Evolutionary conservation across 1,140 invertebrate genomes (phyloP), one percentile per base, ranked within the genome.

Genomic region (Apis laboriosa): DNA sequence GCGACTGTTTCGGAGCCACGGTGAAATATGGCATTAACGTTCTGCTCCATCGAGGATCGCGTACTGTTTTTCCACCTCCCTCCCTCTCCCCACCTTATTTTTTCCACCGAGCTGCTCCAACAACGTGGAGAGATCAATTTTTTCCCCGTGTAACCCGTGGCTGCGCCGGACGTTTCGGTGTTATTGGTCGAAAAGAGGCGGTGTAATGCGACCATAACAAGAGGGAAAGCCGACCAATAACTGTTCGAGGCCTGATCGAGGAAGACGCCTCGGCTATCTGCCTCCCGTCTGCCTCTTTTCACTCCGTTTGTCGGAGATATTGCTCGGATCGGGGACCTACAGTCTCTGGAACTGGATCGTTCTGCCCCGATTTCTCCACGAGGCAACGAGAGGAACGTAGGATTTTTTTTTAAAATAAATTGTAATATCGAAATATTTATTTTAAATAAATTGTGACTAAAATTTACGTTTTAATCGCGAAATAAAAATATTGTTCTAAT

Each of bases 21-120:
- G 72, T 89, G 84, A 89, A 89, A 86, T 89, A 86, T 89, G 78
- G 78, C 80, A 89, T 82, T 86, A 88, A 84, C 81, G 81, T 86
- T 77, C 58, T 55, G 75, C 49, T 70, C 75, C 67, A 77, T 78
- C 67, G 80, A 71, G 68, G 67, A 24, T 51, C 66, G 7, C 53
- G 28, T 67, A 21, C 34, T 34, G 34, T 67, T 76, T 67, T 51
- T 24, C 28, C 51, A 60, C 49, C 67, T 19, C 12, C 19, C 34
- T 49, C 17, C n/a, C 3, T 66, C 11, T 21, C 55, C 24, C 13
- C 19, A 11, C 11, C 24, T 19, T 2, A 28, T 49, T 49, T 19
- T 24, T 12, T 51, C 21, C 9, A 17, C 51, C 53, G 34, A 55
- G 13, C 43, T 24, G 43, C 15, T n/a, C 34, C n/a, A n/a, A 17